Percentiles rank a stretch among this genome's conserved stretches.
These are phyloP conservation scores for Morone chrysops DNA, from an alignment of 2,113 vertebrate species.

Conservation along the genomic window DNA sequence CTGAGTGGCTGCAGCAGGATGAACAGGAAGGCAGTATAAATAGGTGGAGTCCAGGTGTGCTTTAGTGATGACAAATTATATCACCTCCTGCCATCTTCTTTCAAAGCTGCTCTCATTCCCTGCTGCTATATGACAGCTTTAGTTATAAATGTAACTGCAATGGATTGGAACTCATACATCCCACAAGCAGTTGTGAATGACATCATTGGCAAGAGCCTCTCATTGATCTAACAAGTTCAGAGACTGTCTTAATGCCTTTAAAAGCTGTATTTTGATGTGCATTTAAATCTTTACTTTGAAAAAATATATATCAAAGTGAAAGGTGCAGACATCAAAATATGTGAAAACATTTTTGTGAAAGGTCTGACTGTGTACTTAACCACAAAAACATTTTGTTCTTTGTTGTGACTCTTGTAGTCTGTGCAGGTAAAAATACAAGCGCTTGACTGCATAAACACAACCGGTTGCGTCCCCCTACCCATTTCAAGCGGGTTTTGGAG, in stretches of 20 bases:
- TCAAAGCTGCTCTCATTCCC: neutral
- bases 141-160: slow-evolving; percentile 2
- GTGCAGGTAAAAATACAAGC: neutral
- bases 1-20: neutral
- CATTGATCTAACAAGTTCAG: neutral
- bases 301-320: too few relatives aligned
- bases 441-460: neutral
- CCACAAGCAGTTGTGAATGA: neutral
- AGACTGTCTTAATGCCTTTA: neutral
- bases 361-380: neutral
- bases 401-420: neutral
- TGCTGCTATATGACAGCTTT: neutral
- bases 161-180: neutral
- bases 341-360: neutral
- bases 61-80: neutral
- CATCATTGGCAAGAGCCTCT: neutral
- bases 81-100: neutral
- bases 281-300: neutral
- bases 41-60: neutral
- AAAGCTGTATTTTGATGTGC: neutral
- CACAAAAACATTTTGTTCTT: neutral
- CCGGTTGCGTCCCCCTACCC: neutral
- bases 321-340: too few relatives aligned
- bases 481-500: slow-evolving; percentile 1
- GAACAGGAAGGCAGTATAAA: neutral